Evolutionary conservation across 2,113 vertebrate genomes (phyloP), one percentile per base, ranked within the genome.

Genomic region (Agapornis roseicollis): DNA sequence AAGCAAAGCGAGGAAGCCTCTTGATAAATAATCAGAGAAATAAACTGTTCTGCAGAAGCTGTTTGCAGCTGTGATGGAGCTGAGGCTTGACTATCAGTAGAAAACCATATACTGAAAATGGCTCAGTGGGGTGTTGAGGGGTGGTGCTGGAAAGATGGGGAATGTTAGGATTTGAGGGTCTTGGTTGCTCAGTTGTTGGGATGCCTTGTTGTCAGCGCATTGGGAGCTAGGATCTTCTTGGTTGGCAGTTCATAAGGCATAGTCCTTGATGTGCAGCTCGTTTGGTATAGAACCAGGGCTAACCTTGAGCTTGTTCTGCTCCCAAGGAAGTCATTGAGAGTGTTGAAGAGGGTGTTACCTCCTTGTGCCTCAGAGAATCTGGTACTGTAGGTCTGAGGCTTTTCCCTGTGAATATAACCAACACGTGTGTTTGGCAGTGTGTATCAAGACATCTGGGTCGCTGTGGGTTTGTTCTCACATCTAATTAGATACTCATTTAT

Each of bases 1-100:
- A 77, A 87, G 47, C 4, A 5, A 87, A 92, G 91, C 65, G 84
- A 93, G 89, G 77, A 94, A 95, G 47, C 39, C 77, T 86, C 69
- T 86, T 65, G n/a, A 92, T 89, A 85, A 93, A 56, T 86, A 93
- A 86, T 78, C 25, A 47, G 69, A 77, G 61, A 87, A 89, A 89
- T 80, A 64, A 95, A 78, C 41, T 61, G 69, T 81, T 96, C 52
- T 80, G 60, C 35, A 87, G 22, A 84, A 84, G 72, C 71, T 63
- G 11, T 56, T 91, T 84, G 83, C 47, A 56, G 61, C 77, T 3
- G 4, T 53, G 46, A 10, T 58, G 18, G 39, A 81, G 46, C 37
- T 80, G 55, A 78, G 56, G 11, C 39, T 88, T 92, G 49, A 31
- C 23, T 68, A 61, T 39, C 61, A 41, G 47, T 84, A 50, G 66